phyloP scores from a whole-genome alignment of 2,888 invertebrate genomes.

The Criorhina ranunculi region DNA sequence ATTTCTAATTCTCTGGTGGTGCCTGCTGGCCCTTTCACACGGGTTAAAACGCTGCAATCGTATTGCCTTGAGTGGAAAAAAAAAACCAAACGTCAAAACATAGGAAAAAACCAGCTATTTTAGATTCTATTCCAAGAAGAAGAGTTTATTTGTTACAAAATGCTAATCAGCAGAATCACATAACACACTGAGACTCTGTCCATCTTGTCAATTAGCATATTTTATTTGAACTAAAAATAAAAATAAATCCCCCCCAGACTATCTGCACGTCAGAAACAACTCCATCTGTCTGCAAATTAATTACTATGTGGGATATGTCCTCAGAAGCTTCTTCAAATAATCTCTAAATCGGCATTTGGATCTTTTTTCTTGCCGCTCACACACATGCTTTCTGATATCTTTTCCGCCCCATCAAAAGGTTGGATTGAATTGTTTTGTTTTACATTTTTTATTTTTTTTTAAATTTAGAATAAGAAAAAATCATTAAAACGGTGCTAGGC shows the following conservation, averaged over 20 bases:
- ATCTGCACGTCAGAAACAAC: conserved; percentile 16
- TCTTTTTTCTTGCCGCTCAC: background rate
- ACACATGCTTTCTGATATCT: conserved; percentile 24
- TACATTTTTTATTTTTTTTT: too few species aligned
- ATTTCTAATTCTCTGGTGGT: too few species aligned
- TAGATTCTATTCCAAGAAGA: conserved; percentile 4
- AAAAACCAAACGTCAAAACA: background rate
- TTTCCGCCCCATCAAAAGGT: conserved; percentile 19
- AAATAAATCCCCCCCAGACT: background rate
- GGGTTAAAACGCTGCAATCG: too few species aligned
- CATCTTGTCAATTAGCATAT: conserved; percentile 26
- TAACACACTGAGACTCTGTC: background rate
- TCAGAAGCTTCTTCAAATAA: conserved; percentile 41
- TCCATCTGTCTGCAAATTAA: conserved; percentile 20
- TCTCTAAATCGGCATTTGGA: conserved; percentile 5
- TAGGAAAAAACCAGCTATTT: background rate
- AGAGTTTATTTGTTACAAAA: conserved; percentile 3
- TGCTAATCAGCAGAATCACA: conserved; percentile 22
- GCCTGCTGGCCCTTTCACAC: too few species aligned
- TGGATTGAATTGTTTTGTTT: background rate
- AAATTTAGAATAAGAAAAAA: conserved; percentile 38
- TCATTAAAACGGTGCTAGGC: conserved; percentile 69
- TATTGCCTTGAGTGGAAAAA: too few species aligned
- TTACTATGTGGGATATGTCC: conserved; percentile 22
- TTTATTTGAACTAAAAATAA: conserved; percentile 4